A percentile compares a stretch with the other conserved stretches of the same genome.
Conservation (phyloP, 2,797 vertebrate species). For the Hyperoplus lanceolatus region DNA sequence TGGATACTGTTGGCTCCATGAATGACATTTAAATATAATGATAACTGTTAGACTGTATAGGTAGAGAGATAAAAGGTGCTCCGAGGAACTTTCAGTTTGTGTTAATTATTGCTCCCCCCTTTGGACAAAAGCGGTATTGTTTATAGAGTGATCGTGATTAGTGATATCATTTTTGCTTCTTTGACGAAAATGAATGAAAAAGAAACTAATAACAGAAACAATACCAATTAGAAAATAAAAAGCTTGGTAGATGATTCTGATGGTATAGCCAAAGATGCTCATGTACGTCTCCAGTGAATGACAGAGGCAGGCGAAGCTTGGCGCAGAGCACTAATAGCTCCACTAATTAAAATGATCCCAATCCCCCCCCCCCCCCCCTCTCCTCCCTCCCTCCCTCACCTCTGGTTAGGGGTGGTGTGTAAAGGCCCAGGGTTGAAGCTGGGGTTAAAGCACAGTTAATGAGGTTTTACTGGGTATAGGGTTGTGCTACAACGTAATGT, state of each 20-base stretch:
- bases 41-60: background rate
- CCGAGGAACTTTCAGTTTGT: too few relatives aligned
- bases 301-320: background rate
- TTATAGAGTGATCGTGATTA: too few relatives aligned
- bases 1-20: background rate
- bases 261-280: background rate
- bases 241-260: background rate
- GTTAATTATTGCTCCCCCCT: too few relatives aligned
- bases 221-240: background rate
- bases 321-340: conserved; percentile 41
- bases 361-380: background rate
- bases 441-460: conserved; percentile 65
- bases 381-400: conserved; percentile 24
- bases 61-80: background rate
- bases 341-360: conserved; percentile 62
- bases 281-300: conserved; percentile 20
- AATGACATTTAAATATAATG: background rate
- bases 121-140: too few relatives aligned
- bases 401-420: conserved; percentile 12
- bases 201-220: conserved; percentile 1
- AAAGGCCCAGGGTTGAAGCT: conserved; percentile 40
- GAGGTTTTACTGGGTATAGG: conserved; percentile 61
- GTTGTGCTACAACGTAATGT: background rate
- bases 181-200: conserved; percentile 1
- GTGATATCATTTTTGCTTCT: background rate